Percentiles rank a stretch among this genome's conserved stretches.
These are phyloP conservation scores for human DNA, from an alignment of 2,113 vertebrate species.

Conservation along the genomic window DNA sequence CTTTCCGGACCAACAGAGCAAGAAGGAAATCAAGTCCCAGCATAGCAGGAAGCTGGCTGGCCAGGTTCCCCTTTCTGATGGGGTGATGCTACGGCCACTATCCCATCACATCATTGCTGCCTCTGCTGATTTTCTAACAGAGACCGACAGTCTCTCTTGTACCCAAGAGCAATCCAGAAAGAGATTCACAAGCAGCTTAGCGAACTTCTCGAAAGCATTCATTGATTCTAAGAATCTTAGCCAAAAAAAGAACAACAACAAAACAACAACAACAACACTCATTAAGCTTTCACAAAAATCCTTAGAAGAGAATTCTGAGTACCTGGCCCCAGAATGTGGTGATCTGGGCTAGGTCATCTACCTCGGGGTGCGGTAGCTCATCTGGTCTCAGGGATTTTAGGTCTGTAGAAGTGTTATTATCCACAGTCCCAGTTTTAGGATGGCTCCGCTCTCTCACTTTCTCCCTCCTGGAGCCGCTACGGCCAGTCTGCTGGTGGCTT, in stretches of 20 bases:
- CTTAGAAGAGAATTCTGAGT: conserved; percentile 88
- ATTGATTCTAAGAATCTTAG: background rate
- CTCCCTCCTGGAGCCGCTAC: conserved; percentile 87
- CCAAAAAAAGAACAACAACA: background rate
- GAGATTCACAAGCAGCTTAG: background rate
- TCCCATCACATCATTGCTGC: background rate
- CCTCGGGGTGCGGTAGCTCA: conserved; percentile 80
- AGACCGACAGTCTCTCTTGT: background rate
- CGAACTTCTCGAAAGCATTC: background rate
- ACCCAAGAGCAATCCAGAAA: background rate
- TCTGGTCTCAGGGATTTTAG: conserved; percentile 86
- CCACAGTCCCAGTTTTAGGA: conserved; percentile 85
- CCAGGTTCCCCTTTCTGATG: background rate
- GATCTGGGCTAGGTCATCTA: conserved; percentile 90
- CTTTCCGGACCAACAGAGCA: background rate
- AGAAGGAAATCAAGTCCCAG: background rate
- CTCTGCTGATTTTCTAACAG: background rate
- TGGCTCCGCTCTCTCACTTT: conserved; percentile 86
- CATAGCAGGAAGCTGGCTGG: background rate
- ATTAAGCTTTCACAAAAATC: conserved; percentile 79
- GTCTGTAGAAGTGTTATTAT: conserved; percentile 88
- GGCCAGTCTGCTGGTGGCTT: conserved; percentile 88
- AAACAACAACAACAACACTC: conserved; percentile 21
- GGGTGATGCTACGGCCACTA: rapidly evolving
- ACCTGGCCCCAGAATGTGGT: conserved; percentile 90